phyloP scores from a whole-genome alignment of 2,113 vertebrate genomes.

The Tympanuchus pallidicinctus region DNA sequence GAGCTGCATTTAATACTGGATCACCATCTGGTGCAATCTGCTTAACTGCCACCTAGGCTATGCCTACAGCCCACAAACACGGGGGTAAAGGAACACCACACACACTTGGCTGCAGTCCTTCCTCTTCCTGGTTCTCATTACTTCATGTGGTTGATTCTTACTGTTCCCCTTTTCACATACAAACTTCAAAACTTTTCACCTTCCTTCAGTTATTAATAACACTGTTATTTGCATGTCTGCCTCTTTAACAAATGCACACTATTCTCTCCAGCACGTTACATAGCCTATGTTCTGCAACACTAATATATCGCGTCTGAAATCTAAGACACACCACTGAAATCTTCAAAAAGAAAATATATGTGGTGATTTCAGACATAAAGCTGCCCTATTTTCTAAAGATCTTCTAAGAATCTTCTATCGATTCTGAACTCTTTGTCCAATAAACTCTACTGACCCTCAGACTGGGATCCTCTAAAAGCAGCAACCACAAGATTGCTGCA shows the following conservation, averaged over 20 bases:
- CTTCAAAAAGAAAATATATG: neutral
- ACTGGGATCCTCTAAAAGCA: neutral
- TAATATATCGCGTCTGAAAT: neutral
- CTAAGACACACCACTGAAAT: neutral
- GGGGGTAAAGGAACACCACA: fast-evolving
- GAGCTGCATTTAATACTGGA: neutral
- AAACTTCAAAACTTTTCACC: neutral
- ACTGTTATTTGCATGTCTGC: neutral
- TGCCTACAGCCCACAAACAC: neutral
- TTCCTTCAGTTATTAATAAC: neutral
- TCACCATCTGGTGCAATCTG: neutral
- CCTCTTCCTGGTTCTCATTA: neutral
- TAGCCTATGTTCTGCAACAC: neutral
- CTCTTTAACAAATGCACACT: neutral
- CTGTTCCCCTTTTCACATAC: neutral
- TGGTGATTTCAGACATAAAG: neutral
- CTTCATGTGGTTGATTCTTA: neutral
- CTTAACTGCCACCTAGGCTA: neutral
- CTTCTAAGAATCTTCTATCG: neutral
- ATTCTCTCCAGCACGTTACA: neutral
- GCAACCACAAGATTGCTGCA: neutral
- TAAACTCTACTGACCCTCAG: neutral
- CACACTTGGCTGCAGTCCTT: neutral
- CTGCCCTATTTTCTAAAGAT: neutral
- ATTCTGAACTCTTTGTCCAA: neutral